Evolutionary conservation across 30 jellyfish, hydroid and myxozoan genomes (phyloP).

Genomic region (Aurelia sp.): DNA sequence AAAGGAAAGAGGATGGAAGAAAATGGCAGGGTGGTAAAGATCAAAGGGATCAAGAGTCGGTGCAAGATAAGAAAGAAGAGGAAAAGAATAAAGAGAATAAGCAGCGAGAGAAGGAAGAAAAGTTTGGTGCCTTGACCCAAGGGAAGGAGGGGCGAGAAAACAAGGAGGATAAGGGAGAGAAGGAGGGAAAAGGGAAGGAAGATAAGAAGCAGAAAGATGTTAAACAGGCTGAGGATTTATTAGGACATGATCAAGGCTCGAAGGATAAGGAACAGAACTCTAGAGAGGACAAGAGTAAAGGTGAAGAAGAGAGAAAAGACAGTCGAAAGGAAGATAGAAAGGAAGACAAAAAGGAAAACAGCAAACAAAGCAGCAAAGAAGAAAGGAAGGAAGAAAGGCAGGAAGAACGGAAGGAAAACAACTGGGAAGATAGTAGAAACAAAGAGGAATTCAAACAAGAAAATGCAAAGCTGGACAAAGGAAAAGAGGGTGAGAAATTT

Average conservation of each 20-base stretch:
- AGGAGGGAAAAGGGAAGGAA: constrained; percentile 17
- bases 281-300: constrained; percentile 1
- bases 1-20: background rate
- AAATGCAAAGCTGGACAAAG: constrained; percentile 15
- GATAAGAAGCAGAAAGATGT: constrained; percentile 16
- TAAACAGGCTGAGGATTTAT: constrained; percentile 36
- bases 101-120: constrained; percentile 25
- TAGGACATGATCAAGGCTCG: constrained; percentile 32
- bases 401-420: background rate
- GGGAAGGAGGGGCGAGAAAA: constrained; percentile 9
- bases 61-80: background rate
- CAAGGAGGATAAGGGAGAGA: background rate
- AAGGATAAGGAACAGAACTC: no score
- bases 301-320: constrained; percentile 1
- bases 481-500: constrained; percentile 17
- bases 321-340: background rate
- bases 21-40: background rate
- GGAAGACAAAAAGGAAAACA: background rate
- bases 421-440: background rate
- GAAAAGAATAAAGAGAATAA: background rate
- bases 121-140: constrained; percentile 39
- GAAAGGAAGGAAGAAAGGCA: background rate
- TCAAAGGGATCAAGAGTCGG: no score
- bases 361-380: constrained; percentile 14
- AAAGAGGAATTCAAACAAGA: constrained; percentile 18